These are phyloP conservation scores for Brachionus rubens DNA, from an alignment of 1,140 invertebrate genomes.

Conservation along the genomic window DNA sequence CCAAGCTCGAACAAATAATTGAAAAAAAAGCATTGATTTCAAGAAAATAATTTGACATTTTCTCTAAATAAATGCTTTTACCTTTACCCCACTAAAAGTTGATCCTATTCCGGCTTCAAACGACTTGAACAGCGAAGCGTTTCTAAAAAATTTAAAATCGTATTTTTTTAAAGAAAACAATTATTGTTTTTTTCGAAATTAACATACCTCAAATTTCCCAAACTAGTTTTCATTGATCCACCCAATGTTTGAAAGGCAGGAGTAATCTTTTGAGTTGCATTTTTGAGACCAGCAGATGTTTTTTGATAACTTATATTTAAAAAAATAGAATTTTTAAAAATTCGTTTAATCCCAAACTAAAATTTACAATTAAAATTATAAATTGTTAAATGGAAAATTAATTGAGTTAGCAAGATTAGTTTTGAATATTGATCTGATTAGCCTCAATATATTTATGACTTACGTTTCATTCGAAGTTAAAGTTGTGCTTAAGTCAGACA, in stretches of 20 bases:
- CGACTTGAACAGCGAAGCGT: constrained; percentile 21
- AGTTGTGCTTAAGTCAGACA: constrained; percentile 21
- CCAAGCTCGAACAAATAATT: not conserved
- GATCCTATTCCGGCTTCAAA: constrained; percentile 22
- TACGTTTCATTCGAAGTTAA: constrained; percentile 31
- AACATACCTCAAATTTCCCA: constrained; percentile 41
- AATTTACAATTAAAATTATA: no score
- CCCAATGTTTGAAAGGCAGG: constrained; percentile 42
- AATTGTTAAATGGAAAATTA: no score
- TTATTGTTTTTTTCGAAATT: not conserved
- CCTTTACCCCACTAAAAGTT: constrained; percentile 6
- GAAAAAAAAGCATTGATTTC: not conserved
- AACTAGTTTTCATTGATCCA: constrained; percentile 30
- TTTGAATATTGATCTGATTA: not conserved
- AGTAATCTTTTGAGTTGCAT: constrained; percentile 42
- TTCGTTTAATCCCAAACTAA: not conserved
- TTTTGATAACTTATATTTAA: constrained; percentile 44
- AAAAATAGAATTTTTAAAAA: not conserved
- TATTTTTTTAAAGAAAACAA: not conserved
- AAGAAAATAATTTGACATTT: not conserved
- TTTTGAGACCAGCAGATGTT: constrained; percentile 44
- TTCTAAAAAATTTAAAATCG: not conserved
- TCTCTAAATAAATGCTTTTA: not conserved
- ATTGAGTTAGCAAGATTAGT: not conserved
- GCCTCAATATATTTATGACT: constrained; percentile 1